Percentiles rank a stretch among this genome's conserved stretches.
Conservation (phyloP, 53 echinoderm and acorn worm genomes). For the Apostichopus leukothele region DNA sequence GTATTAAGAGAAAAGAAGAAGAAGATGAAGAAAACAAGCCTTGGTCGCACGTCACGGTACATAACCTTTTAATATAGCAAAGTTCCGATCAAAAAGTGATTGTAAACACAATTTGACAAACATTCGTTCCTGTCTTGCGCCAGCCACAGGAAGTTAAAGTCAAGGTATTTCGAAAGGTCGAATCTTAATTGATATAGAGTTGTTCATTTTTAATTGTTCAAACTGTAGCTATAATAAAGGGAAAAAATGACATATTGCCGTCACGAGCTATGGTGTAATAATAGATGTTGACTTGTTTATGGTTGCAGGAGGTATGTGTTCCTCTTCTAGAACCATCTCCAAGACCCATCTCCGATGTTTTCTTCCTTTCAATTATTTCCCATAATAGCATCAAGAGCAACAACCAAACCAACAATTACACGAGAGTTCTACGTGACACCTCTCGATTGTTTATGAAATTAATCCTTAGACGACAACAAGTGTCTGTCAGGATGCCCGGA, state of each 20-base stretch:
- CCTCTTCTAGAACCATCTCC: too few relatives aligned
- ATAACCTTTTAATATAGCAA: background rate
- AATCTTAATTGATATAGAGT: background rate
- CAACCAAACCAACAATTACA: background rate
- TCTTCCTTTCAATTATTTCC: background rate
- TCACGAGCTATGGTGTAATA: background rate
- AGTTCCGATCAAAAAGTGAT: slow-evolving; percentile 3
- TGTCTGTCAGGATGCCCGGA: too few relatives aligned
- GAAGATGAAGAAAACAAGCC: too few relatives aligned
- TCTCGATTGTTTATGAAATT: too few relatives aligned
- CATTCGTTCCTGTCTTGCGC: background rate
- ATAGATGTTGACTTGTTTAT: background rate
- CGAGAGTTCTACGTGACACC: background rate
- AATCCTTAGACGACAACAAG: too few relatives aligned
- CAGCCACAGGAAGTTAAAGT: background rate
- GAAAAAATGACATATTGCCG: background rate
- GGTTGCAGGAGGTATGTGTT: background rate
- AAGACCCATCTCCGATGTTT: background rate
- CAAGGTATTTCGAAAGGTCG: background rate
- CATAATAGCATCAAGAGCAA: background rate
- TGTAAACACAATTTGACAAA: background rate
- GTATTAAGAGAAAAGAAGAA: too few relatives aligned
- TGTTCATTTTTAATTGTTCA: background rate
- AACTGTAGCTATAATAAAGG: background rate
- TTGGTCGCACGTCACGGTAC: too few relatives aligned